Conservation (phyloP, 2,888 invertebrate species). For the Labia minor region DNA sequence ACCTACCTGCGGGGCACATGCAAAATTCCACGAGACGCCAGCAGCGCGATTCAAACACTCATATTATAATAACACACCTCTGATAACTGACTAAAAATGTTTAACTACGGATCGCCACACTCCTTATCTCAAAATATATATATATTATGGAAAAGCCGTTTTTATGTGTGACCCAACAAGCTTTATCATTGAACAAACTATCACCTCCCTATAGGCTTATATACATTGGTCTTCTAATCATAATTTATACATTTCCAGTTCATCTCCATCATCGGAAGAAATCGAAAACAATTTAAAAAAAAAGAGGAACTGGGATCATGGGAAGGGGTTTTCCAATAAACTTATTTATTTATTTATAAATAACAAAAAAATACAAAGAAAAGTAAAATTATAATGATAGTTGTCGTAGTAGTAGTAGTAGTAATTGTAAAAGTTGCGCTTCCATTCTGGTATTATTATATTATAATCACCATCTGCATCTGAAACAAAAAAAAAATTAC, state of each 20-base stretch:
- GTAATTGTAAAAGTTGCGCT: too few species aligned
- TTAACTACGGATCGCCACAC: slow-evolving; percentile 7
- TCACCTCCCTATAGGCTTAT: slow-evolving; percentile 8
- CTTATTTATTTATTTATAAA: too few species aligned
- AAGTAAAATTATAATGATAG: too few species aligned
- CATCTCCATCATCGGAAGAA: neutral
- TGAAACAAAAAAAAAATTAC: too few species aligned
- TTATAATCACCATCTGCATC: too few species aligned
- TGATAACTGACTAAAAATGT: slow-evolving; percentile 13
- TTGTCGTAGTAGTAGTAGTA: too few species aligned
- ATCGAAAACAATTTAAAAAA: too few species aligned
- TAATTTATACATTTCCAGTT: neutral
- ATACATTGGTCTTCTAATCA: slow-evolving; percentile 5
- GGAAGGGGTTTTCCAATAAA: too few species aligned
- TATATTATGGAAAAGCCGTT: slow-evolving; percentile 13
- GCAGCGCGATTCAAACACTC: slow-evolving; percentile 3
- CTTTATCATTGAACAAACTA: slow-evolving; percentile 8
- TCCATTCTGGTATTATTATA: too few species aligned
- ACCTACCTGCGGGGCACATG: neutral
- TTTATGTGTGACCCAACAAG: slow-evolving; percentile 13
- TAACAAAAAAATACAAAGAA: too few species aligned
- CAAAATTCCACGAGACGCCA: neutral
- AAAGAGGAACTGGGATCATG: too few species aligned
- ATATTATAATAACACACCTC: slow-evolving; percentile 7
- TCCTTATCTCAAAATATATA: slow-evolving; percentile 8